These are phyloP conservation scores for Camelus dromedarius DNA, from an alignment of 2,113 vertebrate genomes.

Conservation along the genomic window DNA sequence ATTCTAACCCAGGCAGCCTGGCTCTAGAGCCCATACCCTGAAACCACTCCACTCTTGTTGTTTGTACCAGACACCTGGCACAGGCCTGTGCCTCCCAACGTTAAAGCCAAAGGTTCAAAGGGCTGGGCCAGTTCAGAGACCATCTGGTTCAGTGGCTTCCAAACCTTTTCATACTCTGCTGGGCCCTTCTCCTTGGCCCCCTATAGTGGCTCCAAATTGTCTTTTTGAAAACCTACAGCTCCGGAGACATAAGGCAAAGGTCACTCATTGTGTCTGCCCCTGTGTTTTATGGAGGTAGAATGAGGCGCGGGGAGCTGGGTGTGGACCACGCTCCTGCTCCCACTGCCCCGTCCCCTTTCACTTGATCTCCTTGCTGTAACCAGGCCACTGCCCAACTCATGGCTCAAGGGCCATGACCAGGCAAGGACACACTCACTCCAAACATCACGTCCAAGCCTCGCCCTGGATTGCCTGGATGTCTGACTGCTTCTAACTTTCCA, in stretches of 20 bases:
- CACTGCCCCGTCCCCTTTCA: not conserved
- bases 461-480: not conserved
- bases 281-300: not conserved
- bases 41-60: not conserved
- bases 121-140: not conserved
- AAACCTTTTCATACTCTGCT: not conserved
- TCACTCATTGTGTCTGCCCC: accelerated
- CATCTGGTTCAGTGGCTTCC: not conserved
- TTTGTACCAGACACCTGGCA: not conserved
- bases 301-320: not conserved
- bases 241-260: not conserved
- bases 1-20: not conserved
- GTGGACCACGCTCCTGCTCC: too few relatives aligned
- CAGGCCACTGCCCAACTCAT: not conserved
- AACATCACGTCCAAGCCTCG: not conserved
- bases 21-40: not conserved
- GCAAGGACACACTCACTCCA: not conserved
- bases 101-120: not conserved
- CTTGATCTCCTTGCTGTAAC: not conserved
- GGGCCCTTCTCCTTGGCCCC: not conserved
- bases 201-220: not conserved
- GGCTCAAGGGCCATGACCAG: not conserved
- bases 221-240: not conserved
- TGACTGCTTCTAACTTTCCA: not conserved
- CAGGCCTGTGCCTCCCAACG: not conserved